Percentiles rank a stretch among this genome's conserved stretches.
Conservation (phyloP, 2,888 invertebrate genomes). For the Psococerastis gibbosa region DNA sequence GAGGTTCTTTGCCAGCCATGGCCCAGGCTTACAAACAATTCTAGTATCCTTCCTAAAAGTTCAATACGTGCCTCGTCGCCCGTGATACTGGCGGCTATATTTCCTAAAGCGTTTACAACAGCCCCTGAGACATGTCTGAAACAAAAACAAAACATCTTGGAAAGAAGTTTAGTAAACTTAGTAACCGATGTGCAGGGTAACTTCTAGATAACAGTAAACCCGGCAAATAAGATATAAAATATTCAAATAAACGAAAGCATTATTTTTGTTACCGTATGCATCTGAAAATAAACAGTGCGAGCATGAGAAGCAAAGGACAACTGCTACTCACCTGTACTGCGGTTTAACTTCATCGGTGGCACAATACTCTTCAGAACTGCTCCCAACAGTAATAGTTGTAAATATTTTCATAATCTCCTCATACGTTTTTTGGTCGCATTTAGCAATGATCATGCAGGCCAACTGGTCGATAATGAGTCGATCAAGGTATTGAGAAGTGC, state of each 20-base stretch:
- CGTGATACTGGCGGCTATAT: slow-evolving; percentile 85
- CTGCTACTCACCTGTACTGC: slow-evolving; percentile 29
- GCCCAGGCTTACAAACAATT: slow-evolving; percentile 94
- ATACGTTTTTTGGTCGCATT: slow-evolving; percentile 57
- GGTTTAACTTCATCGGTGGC: slow-evolving; percentile 39
- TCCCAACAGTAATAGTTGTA: slow-evolving; percentile 83
- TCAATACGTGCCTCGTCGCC: slow-evolving; percentile 72
- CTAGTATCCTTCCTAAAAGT: slow-evolving; percentile 69
- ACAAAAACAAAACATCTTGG: not conserved
- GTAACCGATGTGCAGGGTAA: not conserved
- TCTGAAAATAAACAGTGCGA: too few relatives aligned
- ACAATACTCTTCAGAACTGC: slow-evolving; percentile 57
- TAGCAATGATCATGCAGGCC: slow-evolving; percentile 94
- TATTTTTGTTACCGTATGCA: too few relatives aligned
- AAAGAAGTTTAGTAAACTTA: not conserved
- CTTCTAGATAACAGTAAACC: too few relatives aligned
- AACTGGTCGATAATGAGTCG: slow-evolving; percentile 91
- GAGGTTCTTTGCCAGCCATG: slow-evolving; percentile 90
- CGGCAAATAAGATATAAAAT: slow-evolving; percentile 5
- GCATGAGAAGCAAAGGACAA: too few relatives aligned
- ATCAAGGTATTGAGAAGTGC: slow-evolving; percentile 78
- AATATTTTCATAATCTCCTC: slow-evolving; percentile 98
- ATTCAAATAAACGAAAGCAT: too few relatives aligned
- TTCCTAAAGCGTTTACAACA: slow-evolving; percentile 90
- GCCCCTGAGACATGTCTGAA: slow-evolving; percentile 74